Evolutionary conservation across 2,888 invertebrate genomes (phyloP), one percentile per base, ranked within the genome.

Genomic region (Drosophila sordidula): DNA sequence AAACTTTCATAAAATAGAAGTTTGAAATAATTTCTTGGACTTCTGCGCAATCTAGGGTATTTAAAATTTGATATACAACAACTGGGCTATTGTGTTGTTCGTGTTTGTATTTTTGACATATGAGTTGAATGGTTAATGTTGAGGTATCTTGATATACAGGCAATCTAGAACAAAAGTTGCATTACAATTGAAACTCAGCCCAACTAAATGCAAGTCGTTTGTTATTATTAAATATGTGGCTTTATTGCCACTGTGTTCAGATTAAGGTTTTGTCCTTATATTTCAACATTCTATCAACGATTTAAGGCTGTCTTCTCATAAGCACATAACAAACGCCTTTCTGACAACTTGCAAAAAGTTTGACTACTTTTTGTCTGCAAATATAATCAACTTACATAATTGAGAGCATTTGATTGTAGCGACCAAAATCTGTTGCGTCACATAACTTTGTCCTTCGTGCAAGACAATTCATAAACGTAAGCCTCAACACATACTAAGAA

Each of bases 351-450:
- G 49, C 59, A 47, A 34, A 49, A 79, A 78, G 63, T 66, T 75
- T 38, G 64, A 54, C 56, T 63, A 68, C 59, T 54, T 38, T 59
- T 29, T 55, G 41, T 55, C 34, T 59, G 59, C 55, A 62, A 56
- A 63, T 70, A 70, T 74, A 73, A 80, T 78, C 68, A 84, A 84
- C 59, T 80, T 52, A 47, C 34, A 64, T 71, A 80, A 85, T 81
- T 75, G 78, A 75, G 66, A 58, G 59, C 79, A 82, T 82, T 78
- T 71, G 76, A 63, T 62, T 55, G 59, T 55, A 22, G 59, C 41
- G 36, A 32, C 51, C 58, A 59, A 79, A 76, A 72, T 68, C 66
- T 69, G 81, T 70, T 85, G 84, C 81, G 81, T 81, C 75, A 84
- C 68, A 61, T 65, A 84, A 81, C 58, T 78, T 84, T 70, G 41